These are phyloP conservation scores for Eufriesea mexicana DNA, from an alignment of 1,140 invertebrate genomes.

Conservation along the genomic window DNA sequence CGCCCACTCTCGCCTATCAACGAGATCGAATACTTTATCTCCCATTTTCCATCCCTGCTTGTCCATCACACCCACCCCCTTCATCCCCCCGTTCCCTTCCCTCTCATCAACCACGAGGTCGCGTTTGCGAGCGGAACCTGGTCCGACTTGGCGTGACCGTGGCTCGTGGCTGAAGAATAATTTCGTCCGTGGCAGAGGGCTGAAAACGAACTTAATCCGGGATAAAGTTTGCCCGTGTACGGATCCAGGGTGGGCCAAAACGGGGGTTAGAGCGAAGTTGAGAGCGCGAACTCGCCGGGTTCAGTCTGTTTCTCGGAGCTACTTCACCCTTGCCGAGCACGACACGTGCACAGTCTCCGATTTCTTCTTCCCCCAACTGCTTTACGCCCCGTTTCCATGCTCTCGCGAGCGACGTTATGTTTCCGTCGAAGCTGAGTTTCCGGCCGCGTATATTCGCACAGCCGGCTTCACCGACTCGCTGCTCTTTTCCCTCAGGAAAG, in stretches of 20 bases:
- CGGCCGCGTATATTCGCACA: slow-evolving; percentile 57
- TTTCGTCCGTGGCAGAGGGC: slow-evolving; percentile 3
- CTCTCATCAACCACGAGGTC: too few relatives aligned
- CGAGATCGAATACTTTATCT: not conserved
- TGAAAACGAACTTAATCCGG: slow-evolving; percentile 40
- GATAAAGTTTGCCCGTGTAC: slow-evolving; percentile 40
- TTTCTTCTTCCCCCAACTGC: slow-evolving; percentile 60
- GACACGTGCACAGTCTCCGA: slow-evolving; percentile 56
- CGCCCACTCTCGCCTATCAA: not conserved
- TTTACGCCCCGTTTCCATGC: slow-evolving; percentile 58
- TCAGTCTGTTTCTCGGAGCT: slow-evolving; percentile 36
- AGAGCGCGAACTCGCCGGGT: slow-evolving; percentile 34
- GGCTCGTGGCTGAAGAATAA: slow-evolving; percentile 22
- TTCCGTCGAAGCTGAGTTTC: slow-evolving; percentile 68
- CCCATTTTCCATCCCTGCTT: not conserved
- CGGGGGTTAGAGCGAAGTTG: slow-evolving; percentile 37
- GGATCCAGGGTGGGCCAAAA: not conserved
- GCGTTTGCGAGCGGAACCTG: not conserved
- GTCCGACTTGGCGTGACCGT: not conserved
- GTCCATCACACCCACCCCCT: too few relatives aligned
- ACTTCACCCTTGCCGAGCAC: slow-evolving; percentile 40
- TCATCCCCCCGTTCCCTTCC: not conserved
- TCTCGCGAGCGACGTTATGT: slow-evolving; percentile 65
- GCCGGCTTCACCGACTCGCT: slow-evolving; percentile 25
- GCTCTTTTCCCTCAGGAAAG: slow-evolving; percentile 55